Percentiles rank a stretch among this genome's conserved stretches.
These are phyloP conservation scores for Toxonevra muliebris DNA, from an alignment of 2,888 invertebrate species.

Conservation along the genomic window DNA sequence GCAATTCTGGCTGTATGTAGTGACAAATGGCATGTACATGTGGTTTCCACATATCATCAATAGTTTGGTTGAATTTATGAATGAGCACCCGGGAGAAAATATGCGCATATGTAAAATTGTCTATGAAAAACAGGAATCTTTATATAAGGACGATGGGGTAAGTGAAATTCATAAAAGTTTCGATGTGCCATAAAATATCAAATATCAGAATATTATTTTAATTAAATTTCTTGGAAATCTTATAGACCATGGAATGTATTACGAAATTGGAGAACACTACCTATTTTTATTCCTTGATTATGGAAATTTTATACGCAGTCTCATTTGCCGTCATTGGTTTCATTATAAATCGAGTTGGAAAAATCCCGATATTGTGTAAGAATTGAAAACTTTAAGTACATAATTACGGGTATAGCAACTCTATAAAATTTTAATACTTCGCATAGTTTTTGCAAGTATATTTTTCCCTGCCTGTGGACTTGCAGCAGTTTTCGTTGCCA, in stretches of 20 bases:
- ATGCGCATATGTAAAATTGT: conserved; percentile 53
- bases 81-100: conserved; percentile 45
- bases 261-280: conserved; percentile 51
- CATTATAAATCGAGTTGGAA: conserved; percentile 55
- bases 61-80: conserved; percentile 52
- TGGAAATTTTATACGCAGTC: conserved; percentile 51
- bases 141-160: conserved; percentile 43
- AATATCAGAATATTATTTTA: not conserved
- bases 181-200: not conserved
- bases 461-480: conserved; percentile 49
- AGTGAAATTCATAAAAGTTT: conserved; percentile 19
- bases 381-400: not conserved
- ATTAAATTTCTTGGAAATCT: not conserved
- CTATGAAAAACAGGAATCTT: conserved; percentile 42
- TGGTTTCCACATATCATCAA: conserved; percentile 61
- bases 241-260: conserved; percentile 44
- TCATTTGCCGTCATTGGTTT: conserved; percentile 54
- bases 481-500: conserved; percentile 43
- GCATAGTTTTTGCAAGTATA: conserved; percentile 44
- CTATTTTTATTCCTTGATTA: conserved; percentile 49
- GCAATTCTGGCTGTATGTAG: conserved; percentile 56
- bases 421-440: not conserved
- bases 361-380: conserved; percentile 54
- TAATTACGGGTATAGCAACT: not conserved
- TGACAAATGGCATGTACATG: conserved; percentile 57